A percentile compares a stretch with the other conserved stretches of the same genome.
phyloP scores from a whole-genome alignment of 2,888 invertebrate species.

The Ennomos quercinarius region DNA sequence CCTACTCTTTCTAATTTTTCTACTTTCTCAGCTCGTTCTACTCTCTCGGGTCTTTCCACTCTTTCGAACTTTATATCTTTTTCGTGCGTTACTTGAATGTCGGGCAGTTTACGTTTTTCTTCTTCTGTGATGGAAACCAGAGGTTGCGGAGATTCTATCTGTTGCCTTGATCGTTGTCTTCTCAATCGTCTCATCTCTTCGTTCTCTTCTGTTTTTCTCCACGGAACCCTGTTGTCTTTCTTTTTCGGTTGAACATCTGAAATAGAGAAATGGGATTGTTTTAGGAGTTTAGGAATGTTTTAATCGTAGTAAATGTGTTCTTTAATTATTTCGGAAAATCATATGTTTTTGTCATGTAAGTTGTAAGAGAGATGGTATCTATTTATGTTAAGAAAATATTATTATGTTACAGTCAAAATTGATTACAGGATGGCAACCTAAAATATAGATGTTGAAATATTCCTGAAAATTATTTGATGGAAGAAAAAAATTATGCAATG shows the following conservation, averaged over 20 bases:
- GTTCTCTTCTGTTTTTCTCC: constrained; percentile 90
- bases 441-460: too few species aligned
- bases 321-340: too few species aligned
- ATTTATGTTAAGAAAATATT: too few species aligned
- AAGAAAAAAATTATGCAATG: too few species aligned
- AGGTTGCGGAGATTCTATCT: constrained; percentile 68
- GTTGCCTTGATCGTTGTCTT: constrained; percentile 84
- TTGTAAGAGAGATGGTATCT: too few species aligned
- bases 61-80: constrained; percentile 53
- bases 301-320: too few species aligned
- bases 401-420: too few species aligned
- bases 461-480: too few species aligned
- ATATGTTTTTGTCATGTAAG: too few species aligned
- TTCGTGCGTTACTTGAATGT: constrained; percentile 70
- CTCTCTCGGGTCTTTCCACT: constrained; percentile 43
- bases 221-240: constrained; percentile 92
- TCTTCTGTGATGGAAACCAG: constrained; percentile 87
- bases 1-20: background rate
- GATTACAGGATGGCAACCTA: too few species aligned
- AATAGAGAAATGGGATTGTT: constrained; percentile 38
- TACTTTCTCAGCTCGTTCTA: constrained; percentile 80
- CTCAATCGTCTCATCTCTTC: constrained; percentile 86
- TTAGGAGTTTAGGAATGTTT: too few species aligned
- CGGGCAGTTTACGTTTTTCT: constrained; percentile 84
- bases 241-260: constrained; percentile 89